Percentiles rank a stretch among this genome's conserved stretches.
Evolutionary conservation across 2,888 invertebrate species (phyloP).

Genomic region (Protodeltote pygarga): DNA sequence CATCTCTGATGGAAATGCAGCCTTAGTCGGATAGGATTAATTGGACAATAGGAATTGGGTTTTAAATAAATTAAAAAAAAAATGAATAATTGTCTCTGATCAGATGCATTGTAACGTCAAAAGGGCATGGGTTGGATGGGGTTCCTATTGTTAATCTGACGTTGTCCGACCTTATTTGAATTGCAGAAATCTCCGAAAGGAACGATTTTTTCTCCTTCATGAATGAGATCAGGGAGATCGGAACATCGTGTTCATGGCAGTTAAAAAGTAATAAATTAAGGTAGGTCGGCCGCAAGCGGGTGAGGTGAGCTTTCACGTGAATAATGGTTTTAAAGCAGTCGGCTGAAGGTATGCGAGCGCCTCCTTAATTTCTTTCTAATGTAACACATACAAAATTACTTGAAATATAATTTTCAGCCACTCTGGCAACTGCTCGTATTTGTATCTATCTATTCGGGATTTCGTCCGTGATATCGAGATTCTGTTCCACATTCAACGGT

Average conservation of each 20-base stretch:
- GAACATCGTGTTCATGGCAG: constrained; percentile 71
- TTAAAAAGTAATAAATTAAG: constrained; percentile 78
- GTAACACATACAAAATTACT: no score
- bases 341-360: constrained; percentile 46
- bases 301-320: constrained; percentile 64
- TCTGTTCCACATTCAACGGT: no score
- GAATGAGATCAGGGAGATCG: constrained; percentile 60
- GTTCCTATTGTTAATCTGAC: constrained; percentile 23
- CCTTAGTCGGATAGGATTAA: constrained; percentile 15
- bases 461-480: no score
- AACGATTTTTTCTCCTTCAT: constrained; percentile 57
- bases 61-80: constrained; percentile 17
- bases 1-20: no score
- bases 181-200: constrained; percentile 30
- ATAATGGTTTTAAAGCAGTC: constrained; percentile 64
- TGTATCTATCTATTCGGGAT: no score
- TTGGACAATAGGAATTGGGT: no score
- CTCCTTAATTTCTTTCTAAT: constrained; percentile 48
- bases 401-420: no score
- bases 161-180: constrained; percentile 35
- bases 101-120: constrained; percentile 32
- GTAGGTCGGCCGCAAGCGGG: constrained; percentile 60
- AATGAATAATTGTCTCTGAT: constrained; percentile 28
- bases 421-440: no score
- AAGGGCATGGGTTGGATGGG: constrained; percentile 22